These are phyloP conservation scores for Bradypodion ventrale DNA, from an alignment of 2,797 vertebrate species.

Conservation along the genomic window DNA sequence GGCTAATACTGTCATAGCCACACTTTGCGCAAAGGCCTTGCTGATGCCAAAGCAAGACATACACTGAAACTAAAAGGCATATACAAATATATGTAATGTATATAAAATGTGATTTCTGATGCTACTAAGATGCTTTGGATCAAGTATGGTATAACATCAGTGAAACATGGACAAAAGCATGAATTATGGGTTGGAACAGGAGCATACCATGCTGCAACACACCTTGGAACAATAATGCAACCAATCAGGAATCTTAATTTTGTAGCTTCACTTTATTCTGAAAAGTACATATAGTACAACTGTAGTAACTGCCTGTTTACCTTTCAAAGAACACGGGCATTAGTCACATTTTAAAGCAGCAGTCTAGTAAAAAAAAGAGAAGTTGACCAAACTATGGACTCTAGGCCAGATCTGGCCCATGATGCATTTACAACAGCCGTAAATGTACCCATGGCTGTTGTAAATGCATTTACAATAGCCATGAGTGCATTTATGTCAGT, in stretches of 20 bases:
- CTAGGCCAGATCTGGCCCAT: too few species aligned
- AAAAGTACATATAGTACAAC: not conserved
- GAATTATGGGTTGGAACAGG: not conserved
- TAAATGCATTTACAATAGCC: too few species aligned
- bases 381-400: too few species aligned
- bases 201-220: not conserved
- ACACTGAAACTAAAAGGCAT: not conserved
- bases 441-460: too few species aligned
- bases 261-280: constrained; percentile 26
- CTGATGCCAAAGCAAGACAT: not conserved
- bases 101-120: not conserved
- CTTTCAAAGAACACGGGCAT: constrained; percentile 40
- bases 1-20: too few species aligned
- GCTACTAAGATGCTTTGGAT: not conserved
- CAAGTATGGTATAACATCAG: not conserved
- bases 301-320: constrained; percentile 34
- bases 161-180: not conserved
- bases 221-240: not conserved
- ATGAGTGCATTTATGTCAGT: too few species aligned
- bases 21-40: not conserved
- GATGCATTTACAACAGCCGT: too few species aligned
- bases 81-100: too few species aligned
- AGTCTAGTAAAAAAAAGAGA: constrained; percentile 39
- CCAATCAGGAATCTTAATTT: not conserved
- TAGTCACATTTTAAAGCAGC: constrained; percentile 44